phyloP scores from a whole-genome alignment of 2,888 invertebrate species.

The Xestobium rufovillosum region DNA sequence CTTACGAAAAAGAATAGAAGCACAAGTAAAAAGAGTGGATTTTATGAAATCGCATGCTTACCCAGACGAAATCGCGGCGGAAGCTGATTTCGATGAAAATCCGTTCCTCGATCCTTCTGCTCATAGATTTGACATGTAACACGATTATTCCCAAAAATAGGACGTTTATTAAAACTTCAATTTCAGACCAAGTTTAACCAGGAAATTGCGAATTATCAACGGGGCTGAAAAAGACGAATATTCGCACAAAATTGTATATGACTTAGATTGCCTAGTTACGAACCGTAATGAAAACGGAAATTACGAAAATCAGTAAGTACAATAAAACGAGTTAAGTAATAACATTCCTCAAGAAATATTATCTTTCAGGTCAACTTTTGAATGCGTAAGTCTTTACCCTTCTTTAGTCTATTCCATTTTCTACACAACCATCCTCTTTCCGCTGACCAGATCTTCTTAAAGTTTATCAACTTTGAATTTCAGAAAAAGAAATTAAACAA shows the following conservation, averaged over 20 bases:
- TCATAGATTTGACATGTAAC: conserved; percentile 1
- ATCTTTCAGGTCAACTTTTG: too few species aligned
- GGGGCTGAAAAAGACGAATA: not conserved
- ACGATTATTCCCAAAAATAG: not conserved
- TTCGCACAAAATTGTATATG: not conserved
- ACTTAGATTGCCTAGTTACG: not conserved
- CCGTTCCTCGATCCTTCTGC: not conserved
- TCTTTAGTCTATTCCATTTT: too few species aligned
- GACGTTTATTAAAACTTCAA: not conserved
- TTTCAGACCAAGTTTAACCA: not conserved
- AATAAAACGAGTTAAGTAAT: too few species aligned
- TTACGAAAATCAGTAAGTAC: too few species aligned
- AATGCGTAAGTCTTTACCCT: too few species aligned
- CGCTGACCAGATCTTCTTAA: too few species aligned
- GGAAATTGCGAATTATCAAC: not conserved
- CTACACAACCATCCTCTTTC: too few species aligned
- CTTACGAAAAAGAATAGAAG: not conserved
- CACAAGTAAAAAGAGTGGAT: not conserved
- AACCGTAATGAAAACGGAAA: too few species aligned
- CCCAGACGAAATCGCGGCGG: not conserved
- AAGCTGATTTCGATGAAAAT: not conserved
- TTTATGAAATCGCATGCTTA: too few species aligned
- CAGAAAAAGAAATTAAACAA: too few species aligned
- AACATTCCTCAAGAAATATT: too few species aligned
- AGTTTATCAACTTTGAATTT: too few species aligned